Percentiles rank a stretch among this genome's conserved stretches.
phyloP scores from a whole-genome alignment of 2,797 vertebrate genomes.

The Percopsis omiscomaycus region DNA sequence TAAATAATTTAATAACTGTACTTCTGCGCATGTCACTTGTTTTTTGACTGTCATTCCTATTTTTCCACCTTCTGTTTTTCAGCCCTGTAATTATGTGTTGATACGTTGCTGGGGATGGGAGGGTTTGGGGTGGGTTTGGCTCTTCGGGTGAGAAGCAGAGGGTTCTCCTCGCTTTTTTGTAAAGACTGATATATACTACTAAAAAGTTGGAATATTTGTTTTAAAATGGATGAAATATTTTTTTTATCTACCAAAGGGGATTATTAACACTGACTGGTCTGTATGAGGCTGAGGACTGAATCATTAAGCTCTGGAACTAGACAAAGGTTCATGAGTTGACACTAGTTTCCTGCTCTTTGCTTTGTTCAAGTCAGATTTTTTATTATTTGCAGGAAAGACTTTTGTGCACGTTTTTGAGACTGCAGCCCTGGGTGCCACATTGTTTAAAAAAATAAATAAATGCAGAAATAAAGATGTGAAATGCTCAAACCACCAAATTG shows the following conservation, averaged over 20 bases:
- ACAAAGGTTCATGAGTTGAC: conserved; percentile 70
- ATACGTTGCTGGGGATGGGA: conserved; percentile 67
- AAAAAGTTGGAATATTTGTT: conserved; percentile 78
- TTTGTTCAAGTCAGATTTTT: conserved; percentile 73
- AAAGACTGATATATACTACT: conserved; percentile 75
- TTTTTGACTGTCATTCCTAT: conserved; percentile 65
- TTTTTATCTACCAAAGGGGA: conserved; percentile 76
- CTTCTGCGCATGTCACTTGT: conserved; percentile 47
- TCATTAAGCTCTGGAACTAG: conserved; percentile 67
- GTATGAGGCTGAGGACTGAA: conserved; percentile 65
- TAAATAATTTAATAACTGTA: conserved; percentile 59
- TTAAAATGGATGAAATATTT: conserved; percentile 79
- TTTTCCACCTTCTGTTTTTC: conserved; percentile 35
- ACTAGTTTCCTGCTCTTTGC: conserved; percentile 79
- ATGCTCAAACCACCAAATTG: conserved; percentile 69
- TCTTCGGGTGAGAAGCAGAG: conserved; percentile 61
- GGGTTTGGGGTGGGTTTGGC: conserved; percentile 53
- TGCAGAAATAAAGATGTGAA: conserved; percentile 78
- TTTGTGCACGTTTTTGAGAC: conserved; percentile 81
- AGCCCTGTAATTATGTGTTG: conserved; percentile 61
- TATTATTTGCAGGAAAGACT: conserved; percentile 77
- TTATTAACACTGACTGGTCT: conserved; percentile 66
- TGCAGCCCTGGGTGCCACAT: conserved; percentile 80
- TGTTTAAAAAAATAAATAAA: conserved; percentile 70
- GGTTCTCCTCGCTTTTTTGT: conserved; percentile 71